Evolutionary conservation across 2,113 vertebrate species (phyloP).

Genomic region (Microtus montanus): DNA sequence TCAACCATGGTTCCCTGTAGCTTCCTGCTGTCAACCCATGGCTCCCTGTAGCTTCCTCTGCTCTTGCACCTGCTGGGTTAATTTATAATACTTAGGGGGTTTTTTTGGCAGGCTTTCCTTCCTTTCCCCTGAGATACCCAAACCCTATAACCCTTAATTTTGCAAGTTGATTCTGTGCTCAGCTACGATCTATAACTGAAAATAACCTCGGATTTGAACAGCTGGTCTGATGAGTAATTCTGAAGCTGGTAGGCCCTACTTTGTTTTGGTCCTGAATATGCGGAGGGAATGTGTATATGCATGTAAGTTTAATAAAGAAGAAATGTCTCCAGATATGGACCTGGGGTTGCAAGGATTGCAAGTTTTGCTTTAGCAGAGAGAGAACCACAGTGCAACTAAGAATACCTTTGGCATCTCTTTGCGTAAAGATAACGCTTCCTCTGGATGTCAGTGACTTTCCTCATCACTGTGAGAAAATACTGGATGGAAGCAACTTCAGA

Average conservation of each 20-base stretch:
- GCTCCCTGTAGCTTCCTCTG: not conserved
- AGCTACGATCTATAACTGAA: constrained; percentile 53
- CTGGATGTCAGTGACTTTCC: not conserved
- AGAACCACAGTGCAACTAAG: not conserved
- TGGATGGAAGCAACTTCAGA: not conserved
- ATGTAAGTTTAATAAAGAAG: not conserved
- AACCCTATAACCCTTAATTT: constrained; percentile 61
- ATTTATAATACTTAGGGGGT: constrained; percentile 40
- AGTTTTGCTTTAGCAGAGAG: not conserved
- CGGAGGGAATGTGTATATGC: not conserved
- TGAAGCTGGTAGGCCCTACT: constrained; percentile 37
- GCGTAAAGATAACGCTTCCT: not conserved
- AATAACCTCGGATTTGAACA: constrained; percentile 36
- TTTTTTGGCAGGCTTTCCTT: constrained; percentile 43
- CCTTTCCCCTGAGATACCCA: constrained; percentile 42
- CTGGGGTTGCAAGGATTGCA: not conserved
- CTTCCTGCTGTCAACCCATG: not conserved
- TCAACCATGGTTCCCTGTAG: not conserved
- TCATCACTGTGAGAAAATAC: not conserved
- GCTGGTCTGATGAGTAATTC: constrained; percentile 12
- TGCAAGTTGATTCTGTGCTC: constrained; percentile 38
- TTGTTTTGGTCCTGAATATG: constrained; percentile 20
- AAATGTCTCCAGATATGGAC: not conserved
- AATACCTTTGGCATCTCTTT: not conserved
- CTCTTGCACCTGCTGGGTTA: constrained; percentile 24